Conservation (phyloP, 2,113 vertebrate species). For the Notothenia rossii region DNA sequence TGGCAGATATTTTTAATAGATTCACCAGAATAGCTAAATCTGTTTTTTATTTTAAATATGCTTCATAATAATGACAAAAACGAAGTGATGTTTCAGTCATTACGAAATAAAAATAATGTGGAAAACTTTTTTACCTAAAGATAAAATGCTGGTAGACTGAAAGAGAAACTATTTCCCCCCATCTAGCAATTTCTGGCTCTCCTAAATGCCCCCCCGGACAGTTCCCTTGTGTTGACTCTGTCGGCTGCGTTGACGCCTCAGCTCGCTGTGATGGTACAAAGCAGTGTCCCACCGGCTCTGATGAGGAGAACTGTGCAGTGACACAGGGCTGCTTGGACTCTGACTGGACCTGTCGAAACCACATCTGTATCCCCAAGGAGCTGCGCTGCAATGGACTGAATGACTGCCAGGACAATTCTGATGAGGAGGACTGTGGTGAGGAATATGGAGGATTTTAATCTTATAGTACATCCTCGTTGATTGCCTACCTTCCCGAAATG, state of each 20-base stretch:
- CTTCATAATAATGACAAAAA: too few relatives aligned
- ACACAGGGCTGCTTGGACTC: constrained; percentile 78
- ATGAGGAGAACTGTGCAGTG: constrained; percentile 83
- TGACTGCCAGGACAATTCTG: constrained; percentile 83
- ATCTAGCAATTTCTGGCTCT: constrained; percentile 13
- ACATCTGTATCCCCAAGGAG: constrained; percentile 74
- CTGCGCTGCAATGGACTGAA: constrained; percentile 74
- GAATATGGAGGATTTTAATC: background rate
- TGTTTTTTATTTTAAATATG: too few relatives aligned
- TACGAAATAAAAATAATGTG: background rate
- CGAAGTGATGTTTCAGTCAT: background rate
- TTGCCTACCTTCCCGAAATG: background rate
- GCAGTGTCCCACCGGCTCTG: constrained; percentile 86
- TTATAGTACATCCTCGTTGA: background rate
- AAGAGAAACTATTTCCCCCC: too few relatives aligned
- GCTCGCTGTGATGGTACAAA: constrained; percentile 83
- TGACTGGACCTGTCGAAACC: constrained; percentile 91
- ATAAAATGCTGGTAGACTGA: too few relatives aligned
- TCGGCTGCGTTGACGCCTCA: constrained; percentile 80
- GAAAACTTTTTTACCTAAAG: too few relatives aligned
- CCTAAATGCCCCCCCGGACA: constrained; percentile 80
- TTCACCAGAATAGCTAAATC: background rate
- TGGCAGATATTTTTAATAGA: background rate
- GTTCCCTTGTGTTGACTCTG: constrained; percentile 82
- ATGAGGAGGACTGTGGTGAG: constrained; percentile 84